These are phyloP conservation scores for Dendrophyllia cribrosa DNA, from an alignment of 64 coral and sea anemone species.

Conservation along the genomic window DNA sequence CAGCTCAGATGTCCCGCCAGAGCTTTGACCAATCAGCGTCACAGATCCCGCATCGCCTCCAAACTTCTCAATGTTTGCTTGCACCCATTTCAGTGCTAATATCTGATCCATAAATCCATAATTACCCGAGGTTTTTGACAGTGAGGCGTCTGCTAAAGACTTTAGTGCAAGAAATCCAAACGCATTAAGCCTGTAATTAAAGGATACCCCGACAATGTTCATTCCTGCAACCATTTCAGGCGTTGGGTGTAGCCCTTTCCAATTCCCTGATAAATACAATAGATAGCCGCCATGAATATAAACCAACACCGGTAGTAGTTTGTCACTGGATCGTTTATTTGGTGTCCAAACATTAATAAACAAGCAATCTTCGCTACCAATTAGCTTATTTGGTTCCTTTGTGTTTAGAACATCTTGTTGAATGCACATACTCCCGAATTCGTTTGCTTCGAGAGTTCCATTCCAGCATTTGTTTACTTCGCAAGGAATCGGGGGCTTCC, in stretches of 20 bases:
- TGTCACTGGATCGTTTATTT: not conserved
- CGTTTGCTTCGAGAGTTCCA: conserved; percentile 52
- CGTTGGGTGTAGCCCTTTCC: conserved; percentile 52
- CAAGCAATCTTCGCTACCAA: conserved; percentile 84
- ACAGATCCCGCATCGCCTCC: conserved; percentile 70
- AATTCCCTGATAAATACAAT: conserved; percentile 44
- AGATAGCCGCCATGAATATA: conserved; percentile 68
- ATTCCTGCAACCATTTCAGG: conserved; percentile 57
- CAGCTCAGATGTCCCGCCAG: conserved; percentile 62
- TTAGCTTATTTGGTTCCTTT: not conserved
- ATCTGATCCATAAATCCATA: conserved; percentile 89
- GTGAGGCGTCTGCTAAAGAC: conserved; percentile 13
- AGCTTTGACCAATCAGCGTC: conserved; percentile 72
- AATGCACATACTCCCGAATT: conserved; percentile 63
- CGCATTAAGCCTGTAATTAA: conserved; percentile 72
- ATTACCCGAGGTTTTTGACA: conserved; percentile 50
- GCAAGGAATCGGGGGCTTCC: conserved; percentile 54
- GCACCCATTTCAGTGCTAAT: conserved; percentile 67
- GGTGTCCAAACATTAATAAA: conserved; percentile 85
- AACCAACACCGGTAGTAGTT: conserved; percentile 67
- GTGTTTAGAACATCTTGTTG: conserved; percentile 40
- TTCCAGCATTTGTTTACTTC: conserved; percentile 59
- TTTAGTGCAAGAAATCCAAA: conserved; percentile 85
- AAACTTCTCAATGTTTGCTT: conserved; percentile 67
- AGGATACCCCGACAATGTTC: conserved; percentile 58